A percentile compares a stretch with the other conserved stretches of the same genome.
Conservation (phyloP, 2,888 invertebrate genomes). For the Criorhina ranunculi region DNA sequence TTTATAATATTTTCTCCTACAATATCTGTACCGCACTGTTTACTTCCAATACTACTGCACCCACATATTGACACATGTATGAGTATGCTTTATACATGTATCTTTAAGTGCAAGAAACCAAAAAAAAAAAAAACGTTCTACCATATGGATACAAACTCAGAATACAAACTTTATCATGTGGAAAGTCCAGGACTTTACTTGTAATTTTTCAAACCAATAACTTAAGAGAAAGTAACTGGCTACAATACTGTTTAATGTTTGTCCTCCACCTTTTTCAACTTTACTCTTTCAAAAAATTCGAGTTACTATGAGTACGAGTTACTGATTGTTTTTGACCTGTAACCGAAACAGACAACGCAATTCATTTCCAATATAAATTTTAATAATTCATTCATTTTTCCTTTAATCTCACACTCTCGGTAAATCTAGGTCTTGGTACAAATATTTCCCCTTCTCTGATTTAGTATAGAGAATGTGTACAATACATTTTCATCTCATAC, state of each 20-base stretch:
- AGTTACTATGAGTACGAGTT: background rate
- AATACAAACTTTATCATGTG: background rate
- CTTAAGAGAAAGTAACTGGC: background rate
- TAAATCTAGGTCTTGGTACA: slow-evolving; percentile 47
- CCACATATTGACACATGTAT: too few relatives aligned
- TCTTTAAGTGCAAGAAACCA: background rate
- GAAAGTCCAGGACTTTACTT: background rate
- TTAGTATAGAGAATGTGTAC: slow-evolving; percentile 30
- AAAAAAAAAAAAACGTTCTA: background rate
- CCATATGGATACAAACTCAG: background rate
- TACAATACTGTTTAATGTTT: background rate
- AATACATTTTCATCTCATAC: background rate
- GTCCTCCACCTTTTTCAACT: background rate
- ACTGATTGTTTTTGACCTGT: slow-evolving; percentile 16
- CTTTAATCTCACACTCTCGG: slow-evolving; percentile 16
- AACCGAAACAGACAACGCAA: slow-evolving; percentile 37
- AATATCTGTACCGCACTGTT: too few relatives aligned
- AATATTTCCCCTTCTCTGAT: slow-evolving; percentile 11
- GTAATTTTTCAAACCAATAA: background rate
- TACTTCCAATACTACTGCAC: too few relatives aligned
- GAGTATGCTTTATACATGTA: too few relatives aligned
- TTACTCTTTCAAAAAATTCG: background rate
- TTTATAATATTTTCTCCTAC: too few relatives aligned
- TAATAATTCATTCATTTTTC: slow-evolving; percentile 49
- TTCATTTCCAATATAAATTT: slow-evolving; percentile 44